These are phyloP conservation scores for Schizothorax lantsangensis DNA, from an alignment of 2,797 vertebrate species.

Conservation along the genomic window DNA sequence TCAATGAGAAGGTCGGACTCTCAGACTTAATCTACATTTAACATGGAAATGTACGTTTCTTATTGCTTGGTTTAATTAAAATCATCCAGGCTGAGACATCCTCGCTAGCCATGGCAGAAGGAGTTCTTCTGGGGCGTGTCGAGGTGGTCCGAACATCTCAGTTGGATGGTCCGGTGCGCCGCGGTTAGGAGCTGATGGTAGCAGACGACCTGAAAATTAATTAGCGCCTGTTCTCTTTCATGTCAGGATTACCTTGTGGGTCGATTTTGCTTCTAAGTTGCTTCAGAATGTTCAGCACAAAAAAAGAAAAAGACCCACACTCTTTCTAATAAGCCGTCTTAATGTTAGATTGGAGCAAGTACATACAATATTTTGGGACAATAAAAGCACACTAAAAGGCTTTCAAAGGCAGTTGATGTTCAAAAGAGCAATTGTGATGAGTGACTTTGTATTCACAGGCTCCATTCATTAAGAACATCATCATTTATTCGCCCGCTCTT, in stretches of 20 bases:
- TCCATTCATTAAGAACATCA: slow-evolving; percentile 40
- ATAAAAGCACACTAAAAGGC: slow-evolving; percentile 37
- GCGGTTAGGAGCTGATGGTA: not conserved
- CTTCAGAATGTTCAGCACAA: not conserved
- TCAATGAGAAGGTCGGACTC: slow-evolving; percentile 54
- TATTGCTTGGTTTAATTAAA: slow-evolving; percentile 63
- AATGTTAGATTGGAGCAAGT: slow-evolving; percentile 21
- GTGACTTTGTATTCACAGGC: slow-evolving; percentile 25
- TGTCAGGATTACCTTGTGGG: slow-evolving; percentile 20
- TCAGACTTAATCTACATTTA: slow-evolving; percentile 50
- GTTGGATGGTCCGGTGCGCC: not conserved
- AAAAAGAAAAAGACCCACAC: not conserved
- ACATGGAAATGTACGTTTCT: slow-evolving; percentile 52
- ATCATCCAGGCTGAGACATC: slow-evolving; percentile 49
- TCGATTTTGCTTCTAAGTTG: not conserved
- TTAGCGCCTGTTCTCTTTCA: slow-evolving; percentile 31
- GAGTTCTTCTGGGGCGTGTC: slow-evolving; percentile 2
- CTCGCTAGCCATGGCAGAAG: not conserved
- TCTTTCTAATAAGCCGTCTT: slow-evolving; percentile 22
- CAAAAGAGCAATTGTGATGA: slow-evolving; percentile 4
- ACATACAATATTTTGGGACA: slow-evolving; percentile 26
- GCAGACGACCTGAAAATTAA: slow-evolving; percentile 34
- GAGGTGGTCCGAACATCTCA: slow-evolving; percentile 12
- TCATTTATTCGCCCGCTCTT: not conserved
- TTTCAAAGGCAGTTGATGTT: slow-evolving; percentile 35